Conservation (phyloP, 1,140 invertebrate species). For the Metopolophium dirhodum region DNA sequence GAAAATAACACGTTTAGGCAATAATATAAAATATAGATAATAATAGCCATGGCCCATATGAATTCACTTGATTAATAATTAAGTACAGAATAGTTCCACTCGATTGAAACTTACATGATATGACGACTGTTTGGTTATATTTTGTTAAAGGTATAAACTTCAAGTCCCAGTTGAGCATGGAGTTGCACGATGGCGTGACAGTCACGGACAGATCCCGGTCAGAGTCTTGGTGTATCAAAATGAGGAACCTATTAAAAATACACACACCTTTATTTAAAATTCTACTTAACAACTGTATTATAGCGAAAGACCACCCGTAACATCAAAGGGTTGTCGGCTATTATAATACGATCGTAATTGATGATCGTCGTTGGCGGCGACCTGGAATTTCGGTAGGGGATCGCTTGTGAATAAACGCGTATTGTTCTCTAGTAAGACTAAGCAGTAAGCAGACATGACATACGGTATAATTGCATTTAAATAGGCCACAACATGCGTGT, state of each 20-base stretch:
- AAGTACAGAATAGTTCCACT: neutral
- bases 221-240: slow-evolving; percentile 41
- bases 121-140: neutral
- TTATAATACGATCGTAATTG: neutral
- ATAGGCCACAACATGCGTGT: neutral
- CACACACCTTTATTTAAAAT: neutral
- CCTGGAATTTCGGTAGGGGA: neutral
- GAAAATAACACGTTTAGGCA: neutral
- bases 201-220: slow-evolving; percentile 21
- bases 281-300: neutral
- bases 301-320: neutral
- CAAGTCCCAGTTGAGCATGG: slow-evolving; percentile 9
- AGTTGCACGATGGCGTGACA: slow-evolving; percentile 18
- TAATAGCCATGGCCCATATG: neutral
- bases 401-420: neutral
- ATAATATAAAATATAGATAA: neutral
- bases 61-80: neutral
- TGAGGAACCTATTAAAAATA: slow-evolving; percentile 10
- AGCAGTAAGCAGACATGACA: neutral
- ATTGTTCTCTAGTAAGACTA: neutral
- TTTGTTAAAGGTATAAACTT: slow-evolving; percentile 13
- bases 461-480: neutral
- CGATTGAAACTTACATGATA: neutral
- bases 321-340: neutral
- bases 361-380: neutral